These are phyloP conservation scores for Cacatua alba DNA, from an alignment of 2,113 vertebrate genomes.

Conservation along the genomic window DNA sequence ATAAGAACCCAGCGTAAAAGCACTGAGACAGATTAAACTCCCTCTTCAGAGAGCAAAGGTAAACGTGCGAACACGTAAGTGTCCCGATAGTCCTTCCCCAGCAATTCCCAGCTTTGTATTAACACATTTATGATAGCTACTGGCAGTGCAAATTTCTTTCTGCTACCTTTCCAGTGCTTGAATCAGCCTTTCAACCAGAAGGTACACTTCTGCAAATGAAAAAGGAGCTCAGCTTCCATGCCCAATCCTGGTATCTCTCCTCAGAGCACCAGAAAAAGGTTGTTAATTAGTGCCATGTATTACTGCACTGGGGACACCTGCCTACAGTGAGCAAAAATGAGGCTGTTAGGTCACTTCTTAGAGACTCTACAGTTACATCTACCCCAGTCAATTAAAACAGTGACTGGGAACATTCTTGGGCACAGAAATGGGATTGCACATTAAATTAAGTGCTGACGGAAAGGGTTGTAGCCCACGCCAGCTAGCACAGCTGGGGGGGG, in stretches of 20 bases:
- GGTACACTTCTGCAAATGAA: background rate
- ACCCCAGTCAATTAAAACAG: background rate
- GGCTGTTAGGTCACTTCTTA: background rate
- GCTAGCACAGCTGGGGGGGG: fast-evolving
- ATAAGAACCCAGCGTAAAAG: background rate
- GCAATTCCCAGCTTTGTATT: background rate
- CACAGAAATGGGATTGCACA: background rate
- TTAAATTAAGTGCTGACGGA: background rate
- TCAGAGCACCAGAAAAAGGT: background rate
- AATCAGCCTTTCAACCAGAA: background rate
- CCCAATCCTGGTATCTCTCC: background rate
- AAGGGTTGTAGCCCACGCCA: background rate
- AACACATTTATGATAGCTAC: background rate
- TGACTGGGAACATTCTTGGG: background rate
- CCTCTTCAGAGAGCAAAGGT: background rate
- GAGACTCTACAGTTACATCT: background rate
- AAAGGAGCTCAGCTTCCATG: background rate
- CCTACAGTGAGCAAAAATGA: background rate
- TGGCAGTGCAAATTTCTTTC: background rate
- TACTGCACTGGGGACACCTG: background rate
- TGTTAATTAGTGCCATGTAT: background rate
- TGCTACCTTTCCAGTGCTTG: background rate
- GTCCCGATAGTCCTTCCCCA: background rate
- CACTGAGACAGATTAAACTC: background rate
- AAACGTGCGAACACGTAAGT: background rate